Evolutionary conservation across 2,113 vertebrate species (phyloP).

Genomic region (Malurus alboscapulatus): DNA sequence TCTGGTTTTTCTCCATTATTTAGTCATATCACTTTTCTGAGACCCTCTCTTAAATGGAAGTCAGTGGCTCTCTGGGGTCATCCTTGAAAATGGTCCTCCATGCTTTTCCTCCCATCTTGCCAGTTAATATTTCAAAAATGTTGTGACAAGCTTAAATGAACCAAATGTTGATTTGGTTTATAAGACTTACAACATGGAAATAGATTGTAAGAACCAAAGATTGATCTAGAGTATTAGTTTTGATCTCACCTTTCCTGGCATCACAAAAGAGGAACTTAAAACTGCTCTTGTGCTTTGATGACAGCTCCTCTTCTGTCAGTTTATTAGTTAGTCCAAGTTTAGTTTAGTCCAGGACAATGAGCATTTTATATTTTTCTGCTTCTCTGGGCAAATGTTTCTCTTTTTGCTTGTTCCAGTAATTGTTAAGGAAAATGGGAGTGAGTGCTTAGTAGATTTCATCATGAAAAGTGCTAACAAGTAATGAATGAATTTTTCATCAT

Average conservation of each 20-base stretch:
- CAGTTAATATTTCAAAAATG: not conserved
- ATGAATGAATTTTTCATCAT: slow-evolving; percentile 24
- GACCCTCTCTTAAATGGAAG: not conserved
- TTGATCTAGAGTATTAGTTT: not conserved
- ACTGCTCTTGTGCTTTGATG: not conserved
- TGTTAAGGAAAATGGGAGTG: not conserved
- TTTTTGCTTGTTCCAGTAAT: not conserved
- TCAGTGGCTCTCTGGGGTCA: not conserved
- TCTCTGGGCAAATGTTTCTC: not conserved
- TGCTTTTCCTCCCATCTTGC: not conserved
- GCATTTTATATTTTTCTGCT: not conserved
- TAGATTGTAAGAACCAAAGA: not conserved
- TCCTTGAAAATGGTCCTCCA: not conserved
- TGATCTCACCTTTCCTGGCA: not conserved
- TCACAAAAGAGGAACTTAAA: not conserved
- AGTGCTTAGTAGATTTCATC: not conserved
- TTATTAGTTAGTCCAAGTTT: not conserved
- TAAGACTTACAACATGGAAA: not conserved
- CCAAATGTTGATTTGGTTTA: not conserved
- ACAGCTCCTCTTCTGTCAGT: not conserved
- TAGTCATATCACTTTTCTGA: not conserved
- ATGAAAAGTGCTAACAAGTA: not conserved
- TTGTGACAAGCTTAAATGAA: not conserved
- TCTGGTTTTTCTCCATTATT: not conserved
- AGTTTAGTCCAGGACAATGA: not conserved